Evolutionary conservation across 2,888 invertebrate species (phyloP).

Genomic region (Noctuana brunneofusca): DNA sequence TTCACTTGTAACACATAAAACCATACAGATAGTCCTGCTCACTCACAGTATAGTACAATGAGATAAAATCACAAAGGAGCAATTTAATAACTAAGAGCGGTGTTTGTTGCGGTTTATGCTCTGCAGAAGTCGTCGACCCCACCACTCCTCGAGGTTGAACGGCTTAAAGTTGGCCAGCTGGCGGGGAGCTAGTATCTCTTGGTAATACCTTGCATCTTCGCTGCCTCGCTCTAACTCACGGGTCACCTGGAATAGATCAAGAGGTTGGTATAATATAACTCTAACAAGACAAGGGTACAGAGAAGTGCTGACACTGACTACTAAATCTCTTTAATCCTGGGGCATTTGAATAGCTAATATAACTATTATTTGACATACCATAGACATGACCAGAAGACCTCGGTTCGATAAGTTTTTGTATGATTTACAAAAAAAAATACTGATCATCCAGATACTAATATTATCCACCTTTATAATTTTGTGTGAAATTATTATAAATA

Average conservation of each 20-base stretch:
- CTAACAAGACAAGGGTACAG: too few relatives aligned
- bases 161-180: constrained; percentile 88
- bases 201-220: constrained; percentile 84
- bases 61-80: constrained; percentile 33
- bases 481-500: too few relatives aligned
- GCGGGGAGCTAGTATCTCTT: constrained; percentile 84
- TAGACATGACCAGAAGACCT: too few relatives aligned
- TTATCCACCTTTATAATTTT: too few relatives aligned
- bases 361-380: too few relatives aligned
- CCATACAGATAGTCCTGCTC: constrained; percentile 19
- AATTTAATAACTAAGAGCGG: constrained; percentile 62
- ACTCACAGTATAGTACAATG: constrained; percentile 36
- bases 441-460: too few relatives aligned
- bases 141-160: constrained; percentile 90
- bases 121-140: constrained; percentile 88
- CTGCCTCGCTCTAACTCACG: constrained; percentile 81
- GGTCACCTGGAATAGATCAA: constrained; percentile 69
- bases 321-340: too few relatives aligned
- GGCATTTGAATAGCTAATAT: too few relatives aligned
- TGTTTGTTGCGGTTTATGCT: constrained; percentile 83
- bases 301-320: too few relatives aligned
- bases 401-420: too few relatives aligned
- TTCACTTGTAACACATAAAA: constrained; percentile 32
- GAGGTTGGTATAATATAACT: too few relatives aligned
- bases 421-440: too few relatives aligned